Base-by-base conservation (phyloP, 2,888 invertebrate genomes). In the Campoletis raptor region DNA sequence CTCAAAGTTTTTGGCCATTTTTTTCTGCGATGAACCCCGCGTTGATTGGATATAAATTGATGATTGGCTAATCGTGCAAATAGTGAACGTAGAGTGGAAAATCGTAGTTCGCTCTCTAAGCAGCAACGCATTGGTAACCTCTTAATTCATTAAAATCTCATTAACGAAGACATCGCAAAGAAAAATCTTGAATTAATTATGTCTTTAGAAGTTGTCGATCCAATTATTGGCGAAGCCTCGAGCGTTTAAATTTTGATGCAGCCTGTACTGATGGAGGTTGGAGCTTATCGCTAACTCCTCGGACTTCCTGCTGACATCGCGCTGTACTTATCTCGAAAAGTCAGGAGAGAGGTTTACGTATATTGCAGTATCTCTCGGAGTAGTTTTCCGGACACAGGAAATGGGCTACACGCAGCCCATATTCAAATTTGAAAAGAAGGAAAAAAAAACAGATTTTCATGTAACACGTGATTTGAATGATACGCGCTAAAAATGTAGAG, bases 271-370 rank as follows among this genome's bases (percentile, higher is more conserved):
- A 15, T 15, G 7, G 61, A 57, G 24, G 57, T 24, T 30, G 15
- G 40, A 67, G 67, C 84, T 76, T 85, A 81, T 85, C 81, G 76
- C 45, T 79, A 85, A 85, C 85, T 54, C 66, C 66, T 77, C 85
- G 70, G 85, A 81, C 79, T 81, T 77, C 66, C 81, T 72, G 85
- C 81, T 81, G 85, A 85, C 81, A 78, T 74, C 54, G 81, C 81
- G 61, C 67, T 48, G 24, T 67, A 78, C 78, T 85, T 85, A 85
- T 85, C 85, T 81, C 21, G 45, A 48, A 78, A 73, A 78, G 78
- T 73, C 81, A 67, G 67, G 40, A 64, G 30, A 64, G 78, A 52
- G 15, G 45, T 24, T 40, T 54, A 70, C 36, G 37, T 66, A 21
- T 15, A 18, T 10, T 10, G 18, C 10, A 24, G 24, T 30, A 42